Evolutionary conservation across 1,140 invertebrate genomes (phyloP).

Genomic region (Drosophila pallidifrons): DNA sequence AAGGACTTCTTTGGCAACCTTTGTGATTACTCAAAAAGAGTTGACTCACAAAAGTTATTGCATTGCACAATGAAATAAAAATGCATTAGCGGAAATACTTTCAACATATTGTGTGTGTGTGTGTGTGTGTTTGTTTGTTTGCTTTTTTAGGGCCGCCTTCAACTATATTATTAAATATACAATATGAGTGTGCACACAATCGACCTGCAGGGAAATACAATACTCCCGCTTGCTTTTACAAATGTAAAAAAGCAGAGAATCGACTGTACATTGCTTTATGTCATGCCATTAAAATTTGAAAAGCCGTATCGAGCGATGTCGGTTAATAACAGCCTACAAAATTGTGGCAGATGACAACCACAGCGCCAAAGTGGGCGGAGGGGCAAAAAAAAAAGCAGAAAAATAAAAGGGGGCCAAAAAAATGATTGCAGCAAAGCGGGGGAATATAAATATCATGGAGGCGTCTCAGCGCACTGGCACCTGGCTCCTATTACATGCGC

Average conservation of each 20-base stretch:
- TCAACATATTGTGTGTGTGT: constrained; percentile 15
- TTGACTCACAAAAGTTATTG: background rate
- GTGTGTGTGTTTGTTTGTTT: no score
- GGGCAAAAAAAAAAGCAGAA: background rate
- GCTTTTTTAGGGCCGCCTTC: constrained; percentile 9
- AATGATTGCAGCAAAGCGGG: constrained; percentile 65
- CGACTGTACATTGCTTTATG: constrained; percentile 59
- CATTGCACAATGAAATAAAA: constrained; percentile 7
- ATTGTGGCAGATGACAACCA: constrained; percentile 77
- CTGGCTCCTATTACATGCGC: constrained; percentile 81
- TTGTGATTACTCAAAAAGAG: constrained; percentile 8
- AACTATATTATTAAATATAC: constrained; percentile 27
- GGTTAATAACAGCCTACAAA: constrained; percentile 80
- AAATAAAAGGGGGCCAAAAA: constrained; percentile 13
- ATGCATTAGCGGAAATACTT: constrained; percentile 37
- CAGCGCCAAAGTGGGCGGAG: background rate
- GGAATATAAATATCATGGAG: constrained; percentile 69
- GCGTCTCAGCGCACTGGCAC: constrained; percentile 77
- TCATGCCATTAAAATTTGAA: constrained; percentile 73
- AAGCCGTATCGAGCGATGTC: constrained; percentile 68
- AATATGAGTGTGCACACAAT: background rate
- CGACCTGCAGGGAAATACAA: constrained; percentile 2
- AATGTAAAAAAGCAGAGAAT: constrained; percentile 22
- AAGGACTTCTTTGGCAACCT: background rate
- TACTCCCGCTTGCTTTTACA: no score